Evolutionary conservation across 1,140 invertebrate species (phyloP), one percentile per base, ranked within the genome.

Genomic region (Ruditapes philippinarum): DNA sequence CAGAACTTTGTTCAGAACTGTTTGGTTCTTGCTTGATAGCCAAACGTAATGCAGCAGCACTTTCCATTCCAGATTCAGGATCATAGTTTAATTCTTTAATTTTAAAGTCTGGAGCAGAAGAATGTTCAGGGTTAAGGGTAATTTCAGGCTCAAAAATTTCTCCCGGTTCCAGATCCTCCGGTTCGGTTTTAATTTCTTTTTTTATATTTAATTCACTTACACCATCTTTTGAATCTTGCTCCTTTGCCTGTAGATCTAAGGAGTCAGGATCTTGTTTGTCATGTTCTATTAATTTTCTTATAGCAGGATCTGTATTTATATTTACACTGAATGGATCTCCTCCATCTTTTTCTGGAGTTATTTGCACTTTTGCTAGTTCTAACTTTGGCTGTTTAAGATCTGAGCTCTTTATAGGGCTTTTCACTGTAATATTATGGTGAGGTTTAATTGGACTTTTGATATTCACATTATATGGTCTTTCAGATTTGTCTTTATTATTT

Each of bases 401-500:
- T 28, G 74, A 88, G 40, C 85, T 88, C 70, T 88, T 88, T 19
- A 88, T 88, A n/a, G 85, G 85, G 65, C 85, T 88, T 88, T 88
- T 88, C 38, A 88, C 85, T 80, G 76, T 88, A 31, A 88, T 88
- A 54, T 88, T 88, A 65, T 80, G 54, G 54, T 88, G 85, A 88
- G 85, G 85, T 88, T 88, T 88, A 33, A 88, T 88, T 54, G 85
- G 85, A 80, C 85, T 88, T 70, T 88, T 88, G 12, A 88, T 88
- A 65, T 88, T 88, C 25, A 88, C 85, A 45, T 78, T 36, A 45
- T 88, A 88, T 17, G 85, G 85, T 31, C 85, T 54, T 28, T 88
- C 85, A 25, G 38, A 49, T 22, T 73, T 70, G 9, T 84, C 82
- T 25, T 51, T 70, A 17, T 42, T 31, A 31, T 57, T 80, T 1